Evolutionary conservation across 2,113 vertebrate genomes (phyloP).

Genomic region (Micromys minutus): DNA sequence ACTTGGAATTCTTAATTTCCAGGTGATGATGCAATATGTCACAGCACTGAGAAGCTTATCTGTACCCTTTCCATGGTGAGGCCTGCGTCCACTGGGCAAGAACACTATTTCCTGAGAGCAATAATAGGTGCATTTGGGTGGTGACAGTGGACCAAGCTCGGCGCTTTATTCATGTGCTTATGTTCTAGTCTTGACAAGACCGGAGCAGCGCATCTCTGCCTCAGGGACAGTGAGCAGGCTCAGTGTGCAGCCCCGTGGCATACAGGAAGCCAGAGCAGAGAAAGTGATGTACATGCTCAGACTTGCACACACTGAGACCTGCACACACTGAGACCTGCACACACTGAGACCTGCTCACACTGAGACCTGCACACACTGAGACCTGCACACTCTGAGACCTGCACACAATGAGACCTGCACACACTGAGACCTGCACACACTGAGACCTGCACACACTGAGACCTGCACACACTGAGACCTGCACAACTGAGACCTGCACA

Average conservation of each 20-base stretch:
- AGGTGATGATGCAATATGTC: background rate
- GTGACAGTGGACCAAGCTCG: background rate
- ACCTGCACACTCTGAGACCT: no score
- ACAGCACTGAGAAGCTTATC: background rate
- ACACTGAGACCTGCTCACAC: no score
- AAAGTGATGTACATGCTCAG: background rate
- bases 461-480: no score
- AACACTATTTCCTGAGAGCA: background rate
- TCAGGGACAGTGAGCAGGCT: background rate
- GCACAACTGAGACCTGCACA: no score
- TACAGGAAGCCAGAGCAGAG: background rate
- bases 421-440: background rate
- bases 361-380: no score
- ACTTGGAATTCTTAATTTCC: conserved; percentile 2
- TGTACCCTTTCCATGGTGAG: background rate
- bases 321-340: background rate
- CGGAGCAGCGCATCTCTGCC: background rate
- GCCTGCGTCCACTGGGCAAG: background rate
- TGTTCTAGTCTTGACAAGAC: background rate
- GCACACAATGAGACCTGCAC: background rate
- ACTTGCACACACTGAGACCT: no score
- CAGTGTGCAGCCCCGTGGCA: background rate
- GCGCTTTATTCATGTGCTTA: background rate
- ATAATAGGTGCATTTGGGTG: background rate
- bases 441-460: background rate